Evolutionary conservation across 2,888 invertebrate species (phyloP).

Genomic region (Orthonychiurus folsomi): DNA sequence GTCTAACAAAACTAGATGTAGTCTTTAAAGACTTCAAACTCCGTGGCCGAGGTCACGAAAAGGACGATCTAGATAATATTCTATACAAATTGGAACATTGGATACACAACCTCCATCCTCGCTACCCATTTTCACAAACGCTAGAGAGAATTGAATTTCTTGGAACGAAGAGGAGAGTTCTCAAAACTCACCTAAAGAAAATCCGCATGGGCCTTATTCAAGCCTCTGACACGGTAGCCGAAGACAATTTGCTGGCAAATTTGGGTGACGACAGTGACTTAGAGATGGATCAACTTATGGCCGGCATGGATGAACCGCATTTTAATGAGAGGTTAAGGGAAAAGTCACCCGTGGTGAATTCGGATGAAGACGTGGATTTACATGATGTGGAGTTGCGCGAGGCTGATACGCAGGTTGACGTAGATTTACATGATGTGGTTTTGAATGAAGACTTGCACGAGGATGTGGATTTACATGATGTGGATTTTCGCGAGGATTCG

Average conservation of each 20-base stretch:
- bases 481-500: neutral
- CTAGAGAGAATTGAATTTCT: conserved; percentile 68
- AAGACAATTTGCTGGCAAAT: conserved; percentile 37
- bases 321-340: neutral
- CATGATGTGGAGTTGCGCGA: neutral
- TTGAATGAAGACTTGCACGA: neutral
- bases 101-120: conserved; percentile 86
- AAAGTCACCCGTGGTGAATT: too few relatives aligned
- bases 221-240: conserved; percentile 45
- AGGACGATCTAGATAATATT: conserved; percentile 66
- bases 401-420: neutral
- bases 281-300: neutral
- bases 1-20: conserved; percentile 67
- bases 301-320: neutral
- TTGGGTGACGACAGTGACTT: neutral
- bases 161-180: conserved; percentile 62
- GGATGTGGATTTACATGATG: neutral
- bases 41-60: conserved; percentile 72
- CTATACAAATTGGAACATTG: conserved; percentile 82
- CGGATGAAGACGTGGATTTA: neutral
- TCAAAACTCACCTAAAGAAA: conserved; percentile 48
- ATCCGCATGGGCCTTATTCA: conserved; percentile 54
- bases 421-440: too few relatives aligned
- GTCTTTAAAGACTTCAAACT: conserved; percentile 74
- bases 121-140: conserved; percentile 77